Conservation (phyloP, 2,113 vertebrate species). For the Vulpes vulpes region DNA sequence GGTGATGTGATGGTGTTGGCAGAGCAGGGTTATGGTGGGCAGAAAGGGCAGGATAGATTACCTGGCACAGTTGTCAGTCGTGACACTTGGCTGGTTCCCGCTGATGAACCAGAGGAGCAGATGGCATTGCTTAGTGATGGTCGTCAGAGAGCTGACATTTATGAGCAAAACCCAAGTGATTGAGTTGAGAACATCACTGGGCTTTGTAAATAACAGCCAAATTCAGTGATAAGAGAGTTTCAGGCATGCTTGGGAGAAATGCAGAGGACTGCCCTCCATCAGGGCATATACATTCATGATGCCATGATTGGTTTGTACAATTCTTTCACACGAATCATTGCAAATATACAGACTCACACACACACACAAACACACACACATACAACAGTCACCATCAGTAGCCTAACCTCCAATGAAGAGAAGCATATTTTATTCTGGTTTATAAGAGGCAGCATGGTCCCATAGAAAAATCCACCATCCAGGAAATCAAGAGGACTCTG, state of each 20-base stretch:
- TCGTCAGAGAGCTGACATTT: slow-evolving; percentile 37
- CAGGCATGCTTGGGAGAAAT: neutral
- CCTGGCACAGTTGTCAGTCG: neutral
- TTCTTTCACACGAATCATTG: too few relatives aligned
- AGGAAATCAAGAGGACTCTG: neutral
- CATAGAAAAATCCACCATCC: neutral
- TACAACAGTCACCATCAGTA: neutral
- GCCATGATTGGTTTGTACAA: too few relatives aligned
- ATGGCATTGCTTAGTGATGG: neutral
- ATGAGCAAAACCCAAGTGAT: neutral
- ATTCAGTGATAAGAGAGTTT: neutral
- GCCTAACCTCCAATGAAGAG: neutral
- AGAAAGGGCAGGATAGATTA: neutral
- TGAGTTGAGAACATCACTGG: neutral
- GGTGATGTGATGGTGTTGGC: neutral
- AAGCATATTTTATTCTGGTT: neutral
- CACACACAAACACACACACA: neutral
- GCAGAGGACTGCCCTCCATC: neutral
- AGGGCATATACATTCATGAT: neutral
- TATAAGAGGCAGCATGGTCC: neutral
- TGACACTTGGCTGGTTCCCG: neutral
- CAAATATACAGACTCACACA: neutral
- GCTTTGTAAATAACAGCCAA: neutral
- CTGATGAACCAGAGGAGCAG: slow-evolving; percentile 15
- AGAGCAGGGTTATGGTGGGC: neutral